Evolutionary conservation across 2,888 invertebrate genomes (phyloP), one percentile per base, ranked within the genome.

Genomic region (Macrosoma leucophasiata): DNA sequence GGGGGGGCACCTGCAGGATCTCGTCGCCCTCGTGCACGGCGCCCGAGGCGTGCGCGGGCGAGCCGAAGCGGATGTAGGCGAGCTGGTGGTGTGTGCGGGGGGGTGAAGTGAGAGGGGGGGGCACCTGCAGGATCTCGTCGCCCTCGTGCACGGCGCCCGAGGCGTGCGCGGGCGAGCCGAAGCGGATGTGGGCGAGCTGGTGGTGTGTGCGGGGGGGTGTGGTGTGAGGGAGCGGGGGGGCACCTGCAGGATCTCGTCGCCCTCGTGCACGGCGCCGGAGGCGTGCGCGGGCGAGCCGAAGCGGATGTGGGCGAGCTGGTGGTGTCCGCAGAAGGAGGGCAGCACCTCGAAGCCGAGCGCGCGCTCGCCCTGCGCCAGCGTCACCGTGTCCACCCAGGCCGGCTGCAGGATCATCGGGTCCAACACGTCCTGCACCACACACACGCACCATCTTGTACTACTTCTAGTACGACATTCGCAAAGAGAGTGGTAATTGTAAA

Each of bases 11-110:
- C 86, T 96, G 95, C 22, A 98, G 92, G 52, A 98, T 94, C 85
- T 98, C 98, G 77, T 98, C 98, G 0, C 97, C 98, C 53, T 93
- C 92, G 74, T 96, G 96, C 58, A 98, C 92, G 78, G 94, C 95
- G 2, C 94, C 94, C 51, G 94, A 94, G 18, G 93, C 90, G 77
- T 97, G 96, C 21, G 97, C 96, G 2, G 96, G 95, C 29, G 96
- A 95, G 58, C 95, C 92, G 72, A 92, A 92, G 66, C 95, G 94
- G 32, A 97, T 92, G 62, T 94, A 93, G 10, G 93, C 93, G 37
- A 98, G 92, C 64, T 95, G 93, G 62, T 70, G 74, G 50, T 70
- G 87, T 0, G 91, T 90, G 69, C 92, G 92, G 74, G 91, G 94
- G 22, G 93, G 29, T 97, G 92, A 60, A 93, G 93, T 9, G 93